Evolutionary conservation across 37 sponge, comb jelly and placozoan genomes (phyloP), one percentile per base, ranked within the genome.

Genomic region (Axinella damicornis): DNA sequence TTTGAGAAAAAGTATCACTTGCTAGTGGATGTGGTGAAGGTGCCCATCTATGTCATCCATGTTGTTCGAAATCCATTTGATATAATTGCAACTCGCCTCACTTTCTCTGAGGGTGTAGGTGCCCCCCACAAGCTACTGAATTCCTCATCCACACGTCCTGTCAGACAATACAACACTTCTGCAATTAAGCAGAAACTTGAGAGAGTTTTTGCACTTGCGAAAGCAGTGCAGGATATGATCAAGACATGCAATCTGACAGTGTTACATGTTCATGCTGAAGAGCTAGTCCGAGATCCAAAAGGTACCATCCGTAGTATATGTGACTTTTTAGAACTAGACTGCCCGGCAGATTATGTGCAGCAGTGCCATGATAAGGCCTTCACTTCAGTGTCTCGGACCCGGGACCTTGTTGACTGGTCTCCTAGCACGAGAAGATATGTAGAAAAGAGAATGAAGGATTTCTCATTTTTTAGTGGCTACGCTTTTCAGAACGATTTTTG

Each of bases 1-100:
- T 22, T 73, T 39, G 52, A 17, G 11, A 5, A 46, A 5, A 25
- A 22, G 53, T 46, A 46, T 12, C 39, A 2, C 24, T 30, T 6
- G 53, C 5, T 73, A 12, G 2, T 9, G 4, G 4, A 19, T 12
- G 28, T 55, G 24, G 74, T 73, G 2, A 35, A 41, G 40, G 74
- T 73, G 36, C 74, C 74, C 5, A 28, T 73, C 12, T 24, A 35
- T 38, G 74, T 46, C 5, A 36, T 82, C 16, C 83, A 82, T 71
- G 71, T 71, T 38, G 33, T 69, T 53, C 33, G 83, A 22, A 82
- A 82, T 38, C 83, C 83, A 27, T 82, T 53, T 41, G 83, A 82
- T 39, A 82, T 70, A 14, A 82, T 82, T 41, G 73, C 83, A 53
- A 82, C 83, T 35, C 71, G 54, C 37, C 56, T 52, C 25, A 36